phyloP scores from a whole-genome alignment of 1,140 invertebrate genomes.

The Lutraria rhynchaena region DNA sequence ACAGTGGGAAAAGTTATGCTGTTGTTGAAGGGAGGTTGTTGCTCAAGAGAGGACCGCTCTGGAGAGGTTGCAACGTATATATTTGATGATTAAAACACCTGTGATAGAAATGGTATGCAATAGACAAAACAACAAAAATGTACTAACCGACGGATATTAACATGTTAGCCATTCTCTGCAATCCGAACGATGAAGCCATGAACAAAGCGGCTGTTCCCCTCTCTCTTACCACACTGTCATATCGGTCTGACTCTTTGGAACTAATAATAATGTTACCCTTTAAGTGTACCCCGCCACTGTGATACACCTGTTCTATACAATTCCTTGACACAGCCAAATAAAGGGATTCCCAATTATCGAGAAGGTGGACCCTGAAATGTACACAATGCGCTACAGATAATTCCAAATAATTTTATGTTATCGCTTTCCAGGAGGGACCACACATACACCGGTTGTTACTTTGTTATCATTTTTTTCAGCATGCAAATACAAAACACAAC shows the following conservation, averaged over 20 bases:
- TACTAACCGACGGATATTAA: conserved; percentile 70
- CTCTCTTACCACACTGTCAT: conserved; percentile 63
- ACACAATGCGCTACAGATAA: no score
- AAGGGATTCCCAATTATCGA: conserved; percentile 60
- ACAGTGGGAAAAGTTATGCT: no score
- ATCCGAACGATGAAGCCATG: conserved; percentile 64
- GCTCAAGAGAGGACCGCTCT: no score
- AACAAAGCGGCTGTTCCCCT: conserved; percentile 68
- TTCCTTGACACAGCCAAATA: conserved; percentile 56
- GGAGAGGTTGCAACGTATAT: no score
- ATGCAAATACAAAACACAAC: no score
- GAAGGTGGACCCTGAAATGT: conserved; percentile 41
- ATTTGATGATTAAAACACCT: no score
- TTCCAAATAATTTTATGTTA: no score
- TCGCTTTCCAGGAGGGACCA: no score
- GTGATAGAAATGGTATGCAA: no score
- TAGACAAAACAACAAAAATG: neutral
- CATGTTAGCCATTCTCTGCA: conserved; percentile 67
- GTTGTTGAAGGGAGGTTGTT: no score
- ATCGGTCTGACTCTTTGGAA: conserved; percentile 57
- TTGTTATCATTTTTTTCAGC: no score
- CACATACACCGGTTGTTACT: no score
- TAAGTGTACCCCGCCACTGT: conserved; percentile 65
- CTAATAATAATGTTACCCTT: conserved; percentile 62
- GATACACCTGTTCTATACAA: conserved; percentile 67